phyloP scores from a whole-genome alignment of 2,113 vertebrate species.

The Caranx ignobilis region DNA sequence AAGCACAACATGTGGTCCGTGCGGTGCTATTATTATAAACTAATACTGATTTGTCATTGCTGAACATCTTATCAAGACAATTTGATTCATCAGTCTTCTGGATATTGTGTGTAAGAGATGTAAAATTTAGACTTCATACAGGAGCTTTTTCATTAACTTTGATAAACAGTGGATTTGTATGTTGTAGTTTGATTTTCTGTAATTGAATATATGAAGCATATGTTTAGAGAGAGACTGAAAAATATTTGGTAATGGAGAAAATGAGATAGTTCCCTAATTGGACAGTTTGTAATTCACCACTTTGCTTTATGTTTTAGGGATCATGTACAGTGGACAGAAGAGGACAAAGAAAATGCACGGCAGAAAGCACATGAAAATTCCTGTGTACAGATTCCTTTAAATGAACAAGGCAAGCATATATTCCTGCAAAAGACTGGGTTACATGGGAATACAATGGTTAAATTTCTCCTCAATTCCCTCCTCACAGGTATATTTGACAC shows the following conservation, averaged over 20 bases:
- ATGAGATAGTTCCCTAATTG: no score
- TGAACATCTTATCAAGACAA: neutral
- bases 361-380: slow-evolving; percentile 89
- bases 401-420: slow-evolving; percentile 86
- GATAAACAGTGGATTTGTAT: neutral
- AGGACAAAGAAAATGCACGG: slow-evolving; percentile 86
- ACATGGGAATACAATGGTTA: slow-evolving; percentile 4
- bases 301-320: slow-evolving; percentile 85
- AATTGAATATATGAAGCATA: neutral
- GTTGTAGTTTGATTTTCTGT: neutral
- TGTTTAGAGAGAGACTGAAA: neutral
- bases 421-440: neutral
- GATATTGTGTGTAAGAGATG: neutral
- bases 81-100: neutral
- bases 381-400: slow-evolving; percentile 77
- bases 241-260: neutral
- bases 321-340: slow-evolving; percentile 92
- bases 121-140: no score
- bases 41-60: neutral
- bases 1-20: slow-evolving; percentile 95
- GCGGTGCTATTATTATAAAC: neutral
- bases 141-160: no score
- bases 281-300: neutral
- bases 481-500: slow-evolving; percentile 89
- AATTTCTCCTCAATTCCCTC: slow-evolving; percentile 25